Percentiles rank a stretch among this genome's conserved stretches.
Conservation (phyloP, 2,888 invertebrate species). For the Mimas tiliae region DNA sequence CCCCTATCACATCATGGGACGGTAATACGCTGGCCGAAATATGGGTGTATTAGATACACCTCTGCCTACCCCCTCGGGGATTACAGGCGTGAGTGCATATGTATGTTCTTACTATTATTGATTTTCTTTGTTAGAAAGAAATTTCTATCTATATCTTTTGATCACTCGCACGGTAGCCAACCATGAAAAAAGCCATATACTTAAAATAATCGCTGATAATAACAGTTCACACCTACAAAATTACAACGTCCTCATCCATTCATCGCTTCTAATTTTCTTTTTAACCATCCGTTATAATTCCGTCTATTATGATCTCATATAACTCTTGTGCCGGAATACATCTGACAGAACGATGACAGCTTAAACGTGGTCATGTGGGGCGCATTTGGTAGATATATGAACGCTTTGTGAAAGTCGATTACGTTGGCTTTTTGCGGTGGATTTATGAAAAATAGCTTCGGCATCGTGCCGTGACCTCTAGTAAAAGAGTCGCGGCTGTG, state of each 20-base stretch:
- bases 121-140: too few relatives aligned
- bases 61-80: too few relatives aligned
- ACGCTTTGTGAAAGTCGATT: neutral
- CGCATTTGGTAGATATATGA: conserved; percentile 12
- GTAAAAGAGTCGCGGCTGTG: neutral
- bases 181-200: too few relatives aligned
- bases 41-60: too few relatives aligned
- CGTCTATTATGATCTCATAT: conserved; percentile 3
- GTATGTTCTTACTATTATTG: too few relatives aligned
- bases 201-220: neutral
- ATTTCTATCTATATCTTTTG: too few relatives aligned
- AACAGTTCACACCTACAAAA: conserved; percentile 1
- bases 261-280: conserved; percentile 18
- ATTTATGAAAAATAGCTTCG: conserved; percentile 9
- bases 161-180: too few relatives aligned
- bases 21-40: too few relatives aligned
- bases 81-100: too few relatives aligned
- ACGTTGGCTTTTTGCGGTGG: conserved; percentile 4
- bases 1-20: too few relatives aligned
- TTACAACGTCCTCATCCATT: neutral
- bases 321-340: conserved; percentile 15
- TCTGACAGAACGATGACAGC: conserved; percentile 20
- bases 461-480: neutral
- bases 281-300: conserved; percentile 6
- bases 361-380: conserved; percentile 11